These are phyloP conservation scores for Nycticorax nycticorax DNA, from an alignment of 2,113 vertebrate species.

Conservation along the genomic window DNA sequence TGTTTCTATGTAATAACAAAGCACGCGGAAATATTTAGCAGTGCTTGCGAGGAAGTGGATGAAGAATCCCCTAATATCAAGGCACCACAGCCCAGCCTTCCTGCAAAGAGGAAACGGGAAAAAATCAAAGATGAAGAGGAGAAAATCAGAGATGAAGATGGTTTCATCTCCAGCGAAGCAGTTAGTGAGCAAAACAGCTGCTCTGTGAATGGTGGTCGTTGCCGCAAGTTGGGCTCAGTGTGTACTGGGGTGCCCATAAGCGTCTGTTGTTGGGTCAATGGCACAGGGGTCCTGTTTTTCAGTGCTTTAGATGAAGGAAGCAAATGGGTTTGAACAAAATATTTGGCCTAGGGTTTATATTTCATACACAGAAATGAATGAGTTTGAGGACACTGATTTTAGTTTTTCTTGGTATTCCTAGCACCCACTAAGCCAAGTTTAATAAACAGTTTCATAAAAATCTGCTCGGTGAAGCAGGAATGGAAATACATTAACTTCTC, in stretches of 20 bases:
- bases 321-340: background rate
- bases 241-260: background rate
- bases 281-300: conserved; percentile 11
- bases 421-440: background rate
- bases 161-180: conserved; percentile 13
- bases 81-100: background rate
- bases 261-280: background rate
- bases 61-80: background rate
- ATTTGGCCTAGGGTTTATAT: background rate
- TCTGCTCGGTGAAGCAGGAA: background rate
- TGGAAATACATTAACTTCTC: background rate
- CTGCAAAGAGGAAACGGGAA: conserved; percentile 1
- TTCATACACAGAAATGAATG: background rate
- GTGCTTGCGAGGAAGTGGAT: background rate
- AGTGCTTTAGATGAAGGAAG: background rate
- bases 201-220: background rate
- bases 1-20: background rate
- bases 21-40: background rate
- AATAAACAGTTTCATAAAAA: conserved; percentile 16
- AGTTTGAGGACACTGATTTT: background rate
- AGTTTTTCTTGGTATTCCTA: background rate
- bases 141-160: conserved; percentile 2
- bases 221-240: conserved; percentile 46
- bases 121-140: background rate
- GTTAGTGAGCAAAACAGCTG: conserved; percentile 33